Conservation (phyloP, 2,888 invertebrate genomes). For the Diaprepes abbreviatus region DNA sequence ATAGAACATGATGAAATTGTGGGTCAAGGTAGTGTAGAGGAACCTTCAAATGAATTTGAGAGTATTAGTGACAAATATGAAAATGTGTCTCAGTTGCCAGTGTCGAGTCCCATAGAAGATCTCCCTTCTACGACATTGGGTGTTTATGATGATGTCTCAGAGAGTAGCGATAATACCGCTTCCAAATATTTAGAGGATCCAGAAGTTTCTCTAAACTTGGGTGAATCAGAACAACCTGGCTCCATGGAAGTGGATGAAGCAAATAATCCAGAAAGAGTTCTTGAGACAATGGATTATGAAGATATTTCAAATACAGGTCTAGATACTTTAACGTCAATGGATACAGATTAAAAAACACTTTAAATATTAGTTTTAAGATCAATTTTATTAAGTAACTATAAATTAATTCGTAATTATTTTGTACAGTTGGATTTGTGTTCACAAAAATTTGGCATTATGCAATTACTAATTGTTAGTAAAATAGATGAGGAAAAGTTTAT, state of each 20-base stretch:
- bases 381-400: no score
- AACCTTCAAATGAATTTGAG: not conserved
- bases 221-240: constrained; percentile 8
- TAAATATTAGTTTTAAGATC: not conserved
- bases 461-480: no score
- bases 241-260: not conserved
- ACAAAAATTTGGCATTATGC: no score
- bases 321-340: constrained; percentile 16
- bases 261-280: not conserved
- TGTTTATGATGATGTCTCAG: constrained; percentile 7
- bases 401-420: no score
- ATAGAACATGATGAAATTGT: not conserved
- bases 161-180: constrained; percentile 4
- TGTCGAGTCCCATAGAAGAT: not conserved
- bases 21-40: not conserved
- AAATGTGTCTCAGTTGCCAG: not conserved
- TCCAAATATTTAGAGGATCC: constrained; percentile 1
- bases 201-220: not conserved
- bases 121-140: not conserved
- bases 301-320: constrained; percentile 24
- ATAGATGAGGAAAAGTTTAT: no score
- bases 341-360: constrained; percentile 8
- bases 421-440: no score
- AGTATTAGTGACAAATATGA: constrained; percentile 1
- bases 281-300: constrained; percentile 23